Conservation (phyloP, 2,113 vertebrate species). For the Barnardius zonarius region DNA sequence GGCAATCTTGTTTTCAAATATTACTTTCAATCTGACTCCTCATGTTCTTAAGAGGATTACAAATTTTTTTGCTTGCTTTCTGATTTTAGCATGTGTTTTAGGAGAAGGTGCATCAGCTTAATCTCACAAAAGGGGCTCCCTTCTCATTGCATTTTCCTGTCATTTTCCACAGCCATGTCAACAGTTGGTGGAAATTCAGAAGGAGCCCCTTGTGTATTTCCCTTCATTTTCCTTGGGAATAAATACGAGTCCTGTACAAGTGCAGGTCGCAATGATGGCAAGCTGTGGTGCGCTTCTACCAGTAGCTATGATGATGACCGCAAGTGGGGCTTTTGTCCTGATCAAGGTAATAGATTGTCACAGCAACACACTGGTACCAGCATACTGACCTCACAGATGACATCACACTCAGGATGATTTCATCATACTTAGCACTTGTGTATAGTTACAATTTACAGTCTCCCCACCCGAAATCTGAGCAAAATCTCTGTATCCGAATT, state of each 20-base stretch:
- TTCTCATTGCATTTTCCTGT: background rate
- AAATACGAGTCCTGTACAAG: conserved; percentile 88
- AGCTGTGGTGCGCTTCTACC: conserved; percentile 88
- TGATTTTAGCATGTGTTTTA: background rate
- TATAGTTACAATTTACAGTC: background rate
- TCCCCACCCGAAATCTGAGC: background rate
- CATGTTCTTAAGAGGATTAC: background rate
- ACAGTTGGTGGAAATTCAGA: conserved; percentile 94
- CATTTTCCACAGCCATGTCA: conserved; percentile 83
- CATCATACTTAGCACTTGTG: background rate
- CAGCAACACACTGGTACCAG: fast-evolving
- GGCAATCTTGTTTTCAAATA: background rate
- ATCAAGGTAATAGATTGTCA: conserved; percentile 80
- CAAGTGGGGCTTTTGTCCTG: conserved; percentile 97
- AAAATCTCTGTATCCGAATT: fast-evolving
- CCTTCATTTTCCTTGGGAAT: conserved; percentile 91
- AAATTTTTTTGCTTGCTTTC: background rate
- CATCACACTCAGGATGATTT: fast-evolving
- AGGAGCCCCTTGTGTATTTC: conserved; percentile 89
- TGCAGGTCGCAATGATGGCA: conserved; percentile 87
- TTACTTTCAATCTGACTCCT: background rate
- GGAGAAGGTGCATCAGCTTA: background rate
- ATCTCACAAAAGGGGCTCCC: background rate
- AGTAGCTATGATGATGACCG: conserved; percentile 92
- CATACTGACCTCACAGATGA: fast-evolving